Conservation (phyloP, 2,113 vertebrate genomes). For the Ceyx melanurus region DNA sequence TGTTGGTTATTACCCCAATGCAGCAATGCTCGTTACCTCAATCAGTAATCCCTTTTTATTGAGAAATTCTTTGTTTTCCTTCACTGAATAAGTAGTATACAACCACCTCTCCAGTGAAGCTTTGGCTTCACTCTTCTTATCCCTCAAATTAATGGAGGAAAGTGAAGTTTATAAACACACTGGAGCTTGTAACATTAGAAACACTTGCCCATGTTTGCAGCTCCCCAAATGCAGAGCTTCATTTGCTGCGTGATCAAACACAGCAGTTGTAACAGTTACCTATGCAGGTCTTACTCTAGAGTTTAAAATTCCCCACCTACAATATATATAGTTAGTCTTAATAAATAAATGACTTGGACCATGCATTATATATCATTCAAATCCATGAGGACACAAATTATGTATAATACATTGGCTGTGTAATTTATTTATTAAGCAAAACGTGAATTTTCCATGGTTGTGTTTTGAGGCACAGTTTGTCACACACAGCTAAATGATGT, state of each 20-base stretch:
- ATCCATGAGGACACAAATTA: conserved; percentile 89
- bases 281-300: conserved; percentile 63
- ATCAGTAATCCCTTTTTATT: neutral
- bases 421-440: conserved; percentile 99
- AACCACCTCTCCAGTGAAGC: neutral
- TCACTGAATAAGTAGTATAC: neutral
- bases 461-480: conserved; percentile 83
- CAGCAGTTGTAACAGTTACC: conserved; percentile 42
- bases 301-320: conserved; percentile 73
- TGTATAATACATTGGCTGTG: conserved; percentile 92
- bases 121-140: neutral
- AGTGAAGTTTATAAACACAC: conserved; percentile 35
- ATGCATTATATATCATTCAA: conserved; percentile 95
- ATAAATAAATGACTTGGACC: conserved; percentile 95
- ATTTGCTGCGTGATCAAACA: conserved; percentile 65
- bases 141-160: conserved; percentile 15
- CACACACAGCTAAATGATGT: conserved; percentile 85
- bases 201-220: neutral
- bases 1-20: neutral
- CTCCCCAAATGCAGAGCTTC: conserved; percentile 61
- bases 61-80: neutral
- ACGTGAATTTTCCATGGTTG: conserved; percentile 88
- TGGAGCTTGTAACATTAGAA: conserved; percentile 5
- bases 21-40: neutral
- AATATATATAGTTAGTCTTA: conserved; percentile 87